These are phyloP conservation scores for Notothenia rossii DNA, from an alignment of 2,113 vertebrate genomes.

Conservation along the genomic window DNA sequence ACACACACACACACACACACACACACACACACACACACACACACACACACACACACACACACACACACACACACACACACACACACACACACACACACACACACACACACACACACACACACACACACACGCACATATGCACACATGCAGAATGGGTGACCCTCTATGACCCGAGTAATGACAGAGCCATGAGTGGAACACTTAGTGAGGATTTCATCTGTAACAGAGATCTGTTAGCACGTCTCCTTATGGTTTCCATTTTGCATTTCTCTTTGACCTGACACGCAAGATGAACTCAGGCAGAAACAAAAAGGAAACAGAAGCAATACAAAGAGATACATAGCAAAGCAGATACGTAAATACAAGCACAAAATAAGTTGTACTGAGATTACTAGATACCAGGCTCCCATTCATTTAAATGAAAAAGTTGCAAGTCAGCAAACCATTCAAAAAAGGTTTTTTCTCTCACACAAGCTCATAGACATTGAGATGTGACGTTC, in stretches of 20 bases:
- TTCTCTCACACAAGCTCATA: not conserved
- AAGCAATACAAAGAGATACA: constrained; percentile 31
- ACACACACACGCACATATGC: constrained; percentile 1
- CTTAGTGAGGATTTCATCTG: constrained; percentile 53
- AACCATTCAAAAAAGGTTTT: not conserved
- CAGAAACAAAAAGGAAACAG: constrained; percentile 30
- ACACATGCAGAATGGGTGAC: constrained; percentile 42
- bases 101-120: constrained; percentile 9
- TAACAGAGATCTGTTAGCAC: constrained; percentile 28
- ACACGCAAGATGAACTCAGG: constrained; percentile 5
- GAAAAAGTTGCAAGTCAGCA: not conserved
- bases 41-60: constrained; percentile 17
- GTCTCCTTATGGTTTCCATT: constrained; percentile 28
- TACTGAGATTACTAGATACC: not conserved
- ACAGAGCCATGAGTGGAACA: constrained; percentile 66
- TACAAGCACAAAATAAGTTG: not conserved
- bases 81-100: constrained; percentile 6
- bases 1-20: constrained; percentile 15
- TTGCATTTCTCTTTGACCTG: constrained; percentile 1
- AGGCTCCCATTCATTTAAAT: not conserved
- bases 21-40: not conserved
- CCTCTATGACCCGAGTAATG: constrained; percentile 68
- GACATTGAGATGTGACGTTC: not conserved
- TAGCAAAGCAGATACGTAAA: not conserved
- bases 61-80: constrained; percentile 2